Evolutionary conservation across 1,140 invertebrate species (phyloP).

Genomic region (Leptestheria dahalacensis): DNA sequence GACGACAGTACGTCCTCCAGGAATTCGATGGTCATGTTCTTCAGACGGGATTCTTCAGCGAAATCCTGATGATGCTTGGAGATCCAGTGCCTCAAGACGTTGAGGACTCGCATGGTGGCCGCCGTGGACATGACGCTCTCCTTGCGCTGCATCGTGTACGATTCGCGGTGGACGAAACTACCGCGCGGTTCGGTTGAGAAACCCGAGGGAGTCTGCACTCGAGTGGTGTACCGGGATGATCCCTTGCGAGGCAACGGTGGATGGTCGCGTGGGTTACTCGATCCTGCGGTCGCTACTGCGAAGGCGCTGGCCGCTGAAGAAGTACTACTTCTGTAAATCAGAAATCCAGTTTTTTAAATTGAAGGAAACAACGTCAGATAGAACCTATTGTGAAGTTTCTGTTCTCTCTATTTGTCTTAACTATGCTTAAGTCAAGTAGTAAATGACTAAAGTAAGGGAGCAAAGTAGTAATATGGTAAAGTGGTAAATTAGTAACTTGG

Average conservation of each 20-base stretch:
- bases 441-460: too few species aligned
- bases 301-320: conserved; percentile 79
- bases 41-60: conserved; percentile 57
- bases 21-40: conserved; percentile 66
- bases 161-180: conserved; percentile 20
- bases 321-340: conserved; percentile 57
- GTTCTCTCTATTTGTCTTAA: too few species aligned
- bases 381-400: too few species aligned
- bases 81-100: conserved; percentile 66
- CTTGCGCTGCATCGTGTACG: conserved; percentile 32
- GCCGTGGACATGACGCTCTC: conserved; percentile 81
- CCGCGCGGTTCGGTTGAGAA: conserved; percentile 26
- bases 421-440: too few species aligned
- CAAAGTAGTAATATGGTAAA: background rate
- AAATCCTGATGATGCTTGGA: conserved; percentile 50
- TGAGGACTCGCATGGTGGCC: conserved; percentile 82
- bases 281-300: conserved; percentile 78
- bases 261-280: conserved; percentile 55
- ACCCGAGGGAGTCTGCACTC: conserved; percentile 13
- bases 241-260: conserved; percentile 20
- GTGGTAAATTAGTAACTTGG: too few species aligned
- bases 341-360: conserved; percentile 5
- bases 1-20: conserved; percentile 75
- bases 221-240: background rate
- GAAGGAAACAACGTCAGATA: too few species aligned